Conservation (phyloP, 2,113 vertebrate species). For the Rhodinocichla rosea region DNA sequence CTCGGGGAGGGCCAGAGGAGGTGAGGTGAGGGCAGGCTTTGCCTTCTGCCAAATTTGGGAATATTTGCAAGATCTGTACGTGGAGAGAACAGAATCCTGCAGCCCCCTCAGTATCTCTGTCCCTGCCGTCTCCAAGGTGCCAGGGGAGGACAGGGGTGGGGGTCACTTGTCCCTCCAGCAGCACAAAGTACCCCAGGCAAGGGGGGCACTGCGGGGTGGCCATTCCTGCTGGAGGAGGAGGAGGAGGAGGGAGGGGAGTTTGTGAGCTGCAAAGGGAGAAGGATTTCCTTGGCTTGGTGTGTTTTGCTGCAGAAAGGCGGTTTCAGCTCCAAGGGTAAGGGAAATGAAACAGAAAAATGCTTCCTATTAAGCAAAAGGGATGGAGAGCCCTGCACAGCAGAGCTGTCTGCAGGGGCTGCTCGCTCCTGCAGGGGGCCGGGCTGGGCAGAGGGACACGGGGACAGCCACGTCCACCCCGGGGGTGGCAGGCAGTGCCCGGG, state of each 20-base stretch:
- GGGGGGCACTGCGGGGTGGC: not conserved
- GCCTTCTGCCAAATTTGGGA: not conserved
- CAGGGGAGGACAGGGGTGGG: not conserved
- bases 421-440: not conserved
- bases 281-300: not conserved
- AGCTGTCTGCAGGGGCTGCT: conserved; percentile 40
- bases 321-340: conserved; percentile 52
- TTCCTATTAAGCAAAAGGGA: conserved; percentile 56
- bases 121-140: not conserved
- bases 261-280: not conserved
- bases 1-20: not conserved
- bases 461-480: not conserved
- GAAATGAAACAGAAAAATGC: conserved; percentile 71
- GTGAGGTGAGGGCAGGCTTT: not conserved
- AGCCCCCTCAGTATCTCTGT: not conserved
- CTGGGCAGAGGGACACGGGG: not conserved
- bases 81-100: not conserved
- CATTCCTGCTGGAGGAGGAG: not conserved
- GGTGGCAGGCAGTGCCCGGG: not conserved
- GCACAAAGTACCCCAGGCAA: rapidly evolving
- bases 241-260: not conserved
- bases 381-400: not conserved
- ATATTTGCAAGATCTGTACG: not conserved
- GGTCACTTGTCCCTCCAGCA: not conserved
- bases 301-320: conserved; percentile 59